Evolutionary conservation across 1,140 invertebrate species (phyloP).

Genomic region (Polypedilum pembai): DNA sequence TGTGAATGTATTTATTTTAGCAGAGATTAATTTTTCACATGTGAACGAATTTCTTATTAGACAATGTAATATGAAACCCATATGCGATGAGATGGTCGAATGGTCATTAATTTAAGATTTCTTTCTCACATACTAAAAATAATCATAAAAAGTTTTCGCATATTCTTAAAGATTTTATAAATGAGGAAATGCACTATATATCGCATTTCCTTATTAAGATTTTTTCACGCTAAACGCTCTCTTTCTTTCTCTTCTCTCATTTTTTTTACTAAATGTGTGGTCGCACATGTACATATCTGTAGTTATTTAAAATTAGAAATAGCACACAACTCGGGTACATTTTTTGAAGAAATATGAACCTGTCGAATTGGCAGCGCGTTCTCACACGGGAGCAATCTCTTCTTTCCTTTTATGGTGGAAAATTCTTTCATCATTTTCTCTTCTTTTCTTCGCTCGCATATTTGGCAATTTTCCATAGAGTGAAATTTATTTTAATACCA

Average conservation of each 20-base stretch:
- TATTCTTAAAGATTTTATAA: not conserved
- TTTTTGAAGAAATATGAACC: not conserved
- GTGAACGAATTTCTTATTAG: not conserved
- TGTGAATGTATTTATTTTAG: not conserved
- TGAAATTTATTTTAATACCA: too few species aligned
- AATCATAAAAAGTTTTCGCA: not conserved
- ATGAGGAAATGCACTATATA: not conserved
- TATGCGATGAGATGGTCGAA: constrained; percentile 9
- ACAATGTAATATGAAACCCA: constrained; percentile 1
- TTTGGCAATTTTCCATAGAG: constrained; percentile 11
- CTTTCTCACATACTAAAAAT: not conserved
- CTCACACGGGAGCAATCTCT: not conserved
- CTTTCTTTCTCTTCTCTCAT: not conserved
- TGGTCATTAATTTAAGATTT: not conserved
- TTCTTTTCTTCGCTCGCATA: not conserved
- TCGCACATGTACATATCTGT: too few species aligned
- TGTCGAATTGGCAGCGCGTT: not conserved
- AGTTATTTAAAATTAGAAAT: not conserved
- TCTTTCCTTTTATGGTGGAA: constrained; percentile 17
- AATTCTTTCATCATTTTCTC: constrained; percentile 17
- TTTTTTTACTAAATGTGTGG: not conserved
- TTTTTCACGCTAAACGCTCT: not conserved
- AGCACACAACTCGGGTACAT: not conserved
- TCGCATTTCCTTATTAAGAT: not conserved
- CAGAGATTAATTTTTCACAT: not conserved